These are phyloP conservation scores for Conops quadrifasciatus DNA, from an alignment of 2,888 invertebrate species.

Conservation along the genomic window DNA sequence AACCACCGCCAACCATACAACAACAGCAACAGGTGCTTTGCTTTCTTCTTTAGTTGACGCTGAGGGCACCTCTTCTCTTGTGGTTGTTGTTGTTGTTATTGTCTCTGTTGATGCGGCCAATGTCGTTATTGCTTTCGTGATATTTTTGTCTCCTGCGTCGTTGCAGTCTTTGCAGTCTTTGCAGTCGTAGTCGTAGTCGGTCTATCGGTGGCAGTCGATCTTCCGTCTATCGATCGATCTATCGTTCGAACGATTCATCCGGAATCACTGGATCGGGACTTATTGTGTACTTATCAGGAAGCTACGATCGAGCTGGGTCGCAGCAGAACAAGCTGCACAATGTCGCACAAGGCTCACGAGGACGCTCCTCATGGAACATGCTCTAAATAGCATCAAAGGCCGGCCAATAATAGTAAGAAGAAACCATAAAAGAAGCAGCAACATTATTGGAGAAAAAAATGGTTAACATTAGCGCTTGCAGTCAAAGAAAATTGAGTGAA, in stretches of 20 bases:
- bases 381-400: conserved; percentile 6
- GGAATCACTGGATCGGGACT: conserved; percentile 3
- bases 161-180: not conserved
- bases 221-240: conserved; percentile 46
- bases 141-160: conserved; percentile 1
- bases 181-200: too few species aligned
- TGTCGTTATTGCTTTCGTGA: not conserved
- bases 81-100: too few species aligned
- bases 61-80: too few species aligned
- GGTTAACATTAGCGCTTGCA: not conserved
- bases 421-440: not conserved
- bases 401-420: conserved; percentile 1
- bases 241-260: conserved; percentile 15
- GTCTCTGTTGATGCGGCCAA: too few species aligned
- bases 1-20: conserved; percentile 44
- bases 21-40: conserved; percentile 50
- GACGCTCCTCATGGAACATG: conserved; percentile 26
- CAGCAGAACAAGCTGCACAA: conserved; percentile 21
- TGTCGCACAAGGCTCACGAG: conserved; percentile 32
- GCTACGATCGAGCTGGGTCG: conserved; percentile 17
- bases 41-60: not conserved
- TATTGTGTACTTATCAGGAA: conserved; percentile 28
- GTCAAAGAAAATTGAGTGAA: conserved; percentile 1
- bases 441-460: conserved; percentile 24
- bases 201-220: conserved; percentile 53